Percentiles rank a stretch among this genome's conserved stretches.
Conservation (phyloP, 2,113 vertebrate genomes). For the Terrapene triunguis region DNA sequence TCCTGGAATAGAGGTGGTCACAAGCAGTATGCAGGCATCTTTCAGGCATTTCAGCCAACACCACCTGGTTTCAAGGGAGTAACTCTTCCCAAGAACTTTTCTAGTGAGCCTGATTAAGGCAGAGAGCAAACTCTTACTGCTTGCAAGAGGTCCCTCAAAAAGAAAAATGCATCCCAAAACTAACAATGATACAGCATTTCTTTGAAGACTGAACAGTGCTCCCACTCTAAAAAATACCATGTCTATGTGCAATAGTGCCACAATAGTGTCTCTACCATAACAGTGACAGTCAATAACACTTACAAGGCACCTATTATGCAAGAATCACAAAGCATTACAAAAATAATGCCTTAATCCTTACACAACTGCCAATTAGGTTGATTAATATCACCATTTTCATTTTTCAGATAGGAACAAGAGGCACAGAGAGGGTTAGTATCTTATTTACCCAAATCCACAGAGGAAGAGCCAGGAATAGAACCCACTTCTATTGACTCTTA, state of each 20-base stretch:
- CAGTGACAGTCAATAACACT: not conserved
- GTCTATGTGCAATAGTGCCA: not conserved
- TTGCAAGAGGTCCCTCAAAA: not conserved
- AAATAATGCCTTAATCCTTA: not conserved
- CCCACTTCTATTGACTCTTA: not conserved
- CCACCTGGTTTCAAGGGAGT: not conserved
- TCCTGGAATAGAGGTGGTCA: not conserved
- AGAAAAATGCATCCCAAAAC: not conserved
- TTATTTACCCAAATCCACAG: not conserved
- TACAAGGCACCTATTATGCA: not conserved
- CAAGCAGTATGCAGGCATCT: too few relatives aligned
- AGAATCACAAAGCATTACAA: not conserved
- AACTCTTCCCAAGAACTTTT: not conserved
- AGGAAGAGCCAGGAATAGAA: not conserved
- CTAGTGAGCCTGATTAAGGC: not conserved
- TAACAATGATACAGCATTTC: not conserved
- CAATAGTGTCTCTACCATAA: too few relatives aligned
- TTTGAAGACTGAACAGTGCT: not conserved
- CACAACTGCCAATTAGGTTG: accelerated
- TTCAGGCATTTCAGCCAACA: not conserved
- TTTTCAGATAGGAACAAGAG: not conserved
- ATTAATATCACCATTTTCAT: not conserved
- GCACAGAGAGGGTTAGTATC: not conserved
- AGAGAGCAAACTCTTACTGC: not conserved
- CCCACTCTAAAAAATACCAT: not conserved